phyloP scores from a whole-genome alignment of 2,113 vertebrate genomes.

The Menidia beryllina region DNA sequence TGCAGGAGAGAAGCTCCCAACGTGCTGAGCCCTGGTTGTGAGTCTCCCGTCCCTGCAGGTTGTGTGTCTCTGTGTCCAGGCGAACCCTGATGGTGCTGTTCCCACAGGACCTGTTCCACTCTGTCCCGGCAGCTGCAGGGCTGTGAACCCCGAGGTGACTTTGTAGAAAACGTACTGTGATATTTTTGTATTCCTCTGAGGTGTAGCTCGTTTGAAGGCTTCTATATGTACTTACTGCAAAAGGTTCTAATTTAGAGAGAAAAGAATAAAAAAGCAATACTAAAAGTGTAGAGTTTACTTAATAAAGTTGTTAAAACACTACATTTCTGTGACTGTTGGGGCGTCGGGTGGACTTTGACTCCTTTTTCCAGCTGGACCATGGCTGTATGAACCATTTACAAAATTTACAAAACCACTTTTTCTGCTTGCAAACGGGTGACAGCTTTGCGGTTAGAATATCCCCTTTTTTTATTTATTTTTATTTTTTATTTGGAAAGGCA shows the following conservation, averaged over 20 bases:
- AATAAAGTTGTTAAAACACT: constrained; percentile 83
- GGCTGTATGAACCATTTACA: no score
- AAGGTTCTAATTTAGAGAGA: constrained; percentile 80
- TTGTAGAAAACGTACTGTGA: constrained; percentile 85
- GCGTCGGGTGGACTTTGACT: no score
- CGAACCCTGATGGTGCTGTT: constrained; percentile 66
- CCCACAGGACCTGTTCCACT: constrained; percentile 34
- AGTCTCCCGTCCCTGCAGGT: no score
- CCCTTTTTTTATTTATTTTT: no score
- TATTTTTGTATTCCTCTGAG: constrained; percentile 87
- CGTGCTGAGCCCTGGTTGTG: no score
- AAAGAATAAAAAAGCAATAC: constrained; percentile 82
- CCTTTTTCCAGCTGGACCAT: no score
- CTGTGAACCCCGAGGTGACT: constrained; percentile 73
- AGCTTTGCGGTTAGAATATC: no score
- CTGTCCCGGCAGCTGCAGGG: constrained; percentile 64
- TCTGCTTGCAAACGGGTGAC: no score
- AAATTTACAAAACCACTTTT: no score
- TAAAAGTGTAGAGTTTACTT: constrained; percentile 83
- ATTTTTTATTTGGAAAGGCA: no score
- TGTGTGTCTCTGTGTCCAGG: no score
- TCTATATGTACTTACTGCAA: constrained; percentile 79
- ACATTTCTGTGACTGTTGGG: constrained; percentile 22
- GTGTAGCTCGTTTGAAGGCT: constrained; percentile 81
- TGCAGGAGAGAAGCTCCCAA: neutral